Conservation (phyloP, 1,140 invertebrate species). For the Drosophila paulistorum region DNA sequence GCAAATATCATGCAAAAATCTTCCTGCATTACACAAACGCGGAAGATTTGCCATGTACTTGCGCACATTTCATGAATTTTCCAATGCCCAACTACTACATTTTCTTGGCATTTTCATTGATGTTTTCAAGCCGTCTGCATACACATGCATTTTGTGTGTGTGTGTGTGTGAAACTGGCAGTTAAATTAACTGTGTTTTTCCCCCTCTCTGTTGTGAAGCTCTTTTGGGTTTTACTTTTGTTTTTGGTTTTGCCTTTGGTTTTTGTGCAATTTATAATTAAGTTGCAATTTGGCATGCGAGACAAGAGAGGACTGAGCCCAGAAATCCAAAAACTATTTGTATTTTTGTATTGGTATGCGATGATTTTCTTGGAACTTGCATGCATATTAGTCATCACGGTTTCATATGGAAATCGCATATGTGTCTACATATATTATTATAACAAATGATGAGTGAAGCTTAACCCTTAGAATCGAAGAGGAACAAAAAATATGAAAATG, state of each 20-base stretch:
- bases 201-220: constrained; percentile 32
- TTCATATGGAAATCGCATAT: constrained; percentile 42
- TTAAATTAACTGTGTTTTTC: constrained; percentile 76
- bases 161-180: constrained; percentile 71
- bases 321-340: constrained; percentile 42
- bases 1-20: constrained; percentile 70
- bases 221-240: constrained; percentile 35
- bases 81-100: constrained; percentile 59
- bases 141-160: not conserved
- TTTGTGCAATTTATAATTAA: constrained; percentile 79
- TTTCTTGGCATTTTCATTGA: constrained; percentile 77
- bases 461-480: too few relatives aligned
- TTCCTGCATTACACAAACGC: constrained; percentile 81
- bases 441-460: constrained; percentile 11
- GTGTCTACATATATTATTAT: constrained; percentile 31
- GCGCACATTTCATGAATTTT: constrained; percentile 71
- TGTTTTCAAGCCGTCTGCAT: constrained; percentile 35
- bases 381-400: constrained; percentile 73
- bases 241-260: constrained; percentile 33
- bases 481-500: too few relatives aligned
- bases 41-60: constrained; percentile 71
- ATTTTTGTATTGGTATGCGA: constrained; percentile 53
- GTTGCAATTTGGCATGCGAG: constrained; percentile 77
- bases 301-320: constrained; percentile 51
- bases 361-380: constrained; percentile 75